These are phyloP conservation scores for Dicrostonyx torquatus DNA, from an alignment of 2,797 vertebrate species.

Conservation along the genomic window DNA sequence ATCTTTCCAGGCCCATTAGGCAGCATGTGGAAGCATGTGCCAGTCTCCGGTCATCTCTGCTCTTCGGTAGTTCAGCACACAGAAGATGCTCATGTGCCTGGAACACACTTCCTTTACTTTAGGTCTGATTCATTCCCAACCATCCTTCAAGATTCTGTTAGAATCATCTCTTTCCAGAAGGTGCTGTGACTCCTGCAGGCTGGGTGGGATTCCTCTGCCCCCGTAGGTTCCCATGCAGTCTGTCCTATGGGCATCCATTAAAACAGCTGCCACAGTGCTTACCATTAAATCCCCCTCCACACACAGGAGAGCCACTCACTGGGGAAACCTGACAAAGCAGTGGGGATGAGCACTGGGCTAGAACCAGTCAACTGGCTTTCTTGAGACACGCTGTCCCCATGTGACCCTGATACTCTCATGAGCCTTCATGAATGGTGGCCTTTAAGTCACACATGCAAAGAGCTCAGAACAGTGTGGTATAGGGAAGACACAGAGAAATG, in stretches of 20 bases:
- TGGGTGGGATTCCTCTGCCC: not conserved
- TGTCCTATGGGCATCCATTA: too few species aligned
- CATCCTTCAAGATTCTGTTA: not conserved
- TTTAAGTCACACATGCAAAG: not conserved
- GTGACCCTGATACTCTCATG: not conserved
- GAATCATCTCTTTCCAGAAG: conserved; percentile 14
- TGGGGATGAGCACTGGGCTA: rapidly evolving
- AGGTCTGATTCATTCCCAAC: not conserved
- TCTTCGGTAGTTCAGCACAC: not conserved
- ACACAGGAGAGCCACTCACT: not conserved
- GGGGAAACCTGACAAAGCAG: not conserved
- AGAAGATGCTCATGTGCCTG: not conserved
- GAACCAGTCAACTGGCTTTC: not conserved
- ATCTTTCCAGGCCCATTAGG: not conserved
- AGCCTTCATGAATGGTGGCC: not conserved
- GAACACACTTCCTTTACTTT: not conserved
- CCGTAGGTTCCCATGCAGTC: not conserved
- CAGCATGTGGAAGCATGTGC: too few species aligned
- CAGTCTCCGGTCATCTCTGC: not conserved
- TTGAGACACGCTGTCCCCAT: not conserved
- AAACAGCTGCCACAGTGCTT: not conserved
- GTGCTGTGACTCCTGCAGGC: not conserved
- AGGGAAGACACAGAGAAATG: not conserved
- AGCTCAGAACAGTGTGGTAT: not conserved
- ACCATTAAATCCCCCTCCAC: not conserved